Evolutionary conservation across 1,140 invertebrate genomes (phyloP), one percentile per base, ranked within the genome.

Genomic region (Eupristina koningsbergeri): DNA sequence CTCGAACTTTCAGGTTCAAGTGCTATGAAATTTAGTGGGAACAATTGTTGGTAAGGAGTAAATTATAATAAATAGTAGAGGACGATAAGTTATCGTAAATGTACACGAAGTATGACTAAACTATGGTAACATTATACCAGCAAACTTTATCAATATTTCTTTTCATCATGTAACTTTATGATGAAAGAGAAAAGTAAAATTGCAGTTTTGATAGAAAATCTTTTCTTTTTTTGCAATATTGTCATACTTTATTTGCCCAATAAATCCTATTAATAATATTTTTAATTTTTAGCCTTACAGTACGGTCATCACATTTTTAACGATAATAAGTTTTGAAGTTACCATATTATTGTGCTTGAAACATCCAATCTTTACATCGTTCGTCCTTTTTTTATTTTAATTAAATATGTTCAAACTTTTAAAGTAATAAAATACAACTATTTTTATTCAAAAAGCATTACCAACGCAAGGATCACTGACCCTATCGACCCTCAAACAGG

Each of bases 131-230:
- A 41, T 71, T 71, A 71, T 41, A 19, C 67, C 19, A 41, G 19
- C 31, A 41, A 71, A 71, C 67, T 41, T 71, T 71, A 71, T 71
- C 19, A 31, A 71, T 71, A 71, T 71, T 71, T 71, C 67, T 41
- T 39, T 41, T 41, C 67, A 41, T 41, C 22, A 13, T 41, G 22
- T n/a, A 71, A 41, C 19, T 41, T n/a, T 41, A 41, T 31, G 36
- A 26, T 41, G 26, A 41, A 39, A 26, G 36, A 41, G 36, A 71
- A 71, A 71, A 71, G 39, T 71, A 41, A 41, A 71, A 26, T 26
- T 8, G 3, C 67, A 41, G 36, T 11, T 41, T 71, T n/a, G 6
- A 41, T 22, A 41, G 8, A 11, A 1, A n/a, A 41, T 71, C 19
- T 71, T 71, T 13, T 22, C 26, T 31, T 26, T 41, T 71, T 9